Evolutionary conservation across 2,888 invertebrate genomes (phyloP).

Genomic region (Isoperla grammatica): DNA sequence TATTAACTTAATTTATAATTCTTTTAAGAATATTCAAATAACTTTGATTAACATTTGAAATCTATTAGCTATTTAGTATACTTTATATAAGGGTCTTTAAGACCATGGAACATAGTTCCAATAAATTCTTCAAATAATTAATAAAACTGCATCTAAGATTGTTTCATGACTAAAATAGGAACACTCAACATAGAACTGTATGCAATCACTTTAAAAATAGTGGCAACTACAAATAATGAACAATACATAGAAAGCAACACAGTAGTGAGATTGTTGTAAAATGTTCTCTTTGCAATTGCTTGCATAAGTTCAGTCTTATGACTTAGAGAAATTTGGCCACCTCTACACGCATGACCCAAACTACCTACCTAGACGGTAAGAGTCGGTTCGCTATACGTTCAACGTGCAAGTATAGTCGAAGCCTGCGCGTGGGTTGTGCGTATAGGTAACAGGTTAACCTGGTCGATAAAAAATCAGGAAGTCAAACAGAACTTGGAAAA

Average conservation of each 20-base stretch:
- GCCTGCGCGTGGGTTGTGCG: too few relatives aligned
- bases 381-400: conserved; percentile 3
- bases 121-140: conserved; percentile 12
- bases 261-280: conserved; percentile 14
- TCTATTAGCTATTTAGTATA: conserved; percentile 9
- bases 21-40: conserved; percentile 17
- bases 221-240: conserved; percentile 11
- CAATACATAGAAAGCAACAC: conserved; percentile 18
- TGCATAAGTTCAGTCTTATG: conserved; percentile 12
- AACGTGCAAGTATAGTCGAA: too few relatives aligned
- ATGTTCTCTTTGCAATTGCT: conserved; percentile 7
- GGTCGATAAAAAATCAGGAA: conserved; percentile 27
- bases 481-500: conserved; percentile 30
- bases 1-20: not conserved
- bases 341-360: not conserved
- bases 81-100: conserved; percentile 25
- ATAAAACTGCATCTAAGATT: too few relatives aligned
- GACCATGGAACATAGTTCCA: conserved; percentile 28
- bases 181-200: conserved; percentile 31
- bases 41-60: conserved; percentile 17
- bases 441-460: not conserved
- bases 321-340: not conserved
- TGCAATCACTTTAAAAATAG: conserved; percentile 23
- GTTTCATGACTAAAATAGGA: conserved; percentile 29
- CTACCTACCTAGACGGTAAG: conserved; percentile 13